Evolutionary conservation across 1,140 invertebrate species (phyloP), one percentile per base, ranked within the genome.

Genomic region (Rhynchophorus ferrugineus): DNA sequence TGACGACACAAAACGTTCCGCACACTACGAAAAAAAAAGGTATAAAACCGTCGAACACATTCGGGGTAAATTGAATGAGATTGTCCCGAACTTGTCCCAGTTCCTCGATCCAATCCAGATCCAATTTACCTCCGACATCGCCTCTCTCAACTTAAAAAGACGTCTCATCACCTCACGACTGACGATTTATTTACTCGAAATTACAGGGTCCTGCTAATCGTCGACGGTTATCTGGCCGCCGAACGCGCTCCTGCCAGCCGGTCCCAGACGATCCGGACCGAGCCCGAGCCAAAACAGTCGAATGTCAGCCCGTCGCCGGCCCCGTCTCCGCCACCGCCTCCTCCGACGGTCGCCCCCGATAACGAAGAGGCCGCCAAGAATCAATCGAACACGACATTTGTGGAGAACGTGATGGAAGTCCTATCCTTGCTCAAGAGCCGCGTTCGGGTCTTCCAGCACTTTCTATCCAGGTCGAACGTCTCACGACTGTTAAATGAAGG

Each of bases 391-490:
- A 68, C 69, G 47, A 71, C 69, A 24, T 79, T 78, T 61, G 65
- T 77, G 21, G 77, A 77, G 53, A 76, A 76, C 56, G 70, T 80
- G 57, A 73, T 75, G 62, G 75, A 78, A 54, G 78, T 80, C 46
- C 59, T 80, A 49, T 74, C 71, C 49, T 76, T 75, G 61, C 72
- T 80, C 49, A 78, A 79, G 62, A 76, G 73, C 22, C 78, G 78
- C 22, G 78, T 78, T 24, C 72, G 78, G 53, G 78, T 81, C n/a
- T 81, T 81, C 63, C 76, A 79, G 51, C 77, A 79, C 61, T 79
- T 80, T 55, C 68, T 81, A 37, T 73, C 73, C 3, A 72, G 75
- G 57, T 77, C 77, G 24, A 79, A 80, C 64, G 74, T 81, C 8
- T 77, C 77, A 29, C 69, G 73, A 53, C 67, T 74, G 45, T 70